Evolutionary conservation across 2,888 invertebrate species (phyloP).

Genomic region (Tenthredo scrophulariae): DNA sequence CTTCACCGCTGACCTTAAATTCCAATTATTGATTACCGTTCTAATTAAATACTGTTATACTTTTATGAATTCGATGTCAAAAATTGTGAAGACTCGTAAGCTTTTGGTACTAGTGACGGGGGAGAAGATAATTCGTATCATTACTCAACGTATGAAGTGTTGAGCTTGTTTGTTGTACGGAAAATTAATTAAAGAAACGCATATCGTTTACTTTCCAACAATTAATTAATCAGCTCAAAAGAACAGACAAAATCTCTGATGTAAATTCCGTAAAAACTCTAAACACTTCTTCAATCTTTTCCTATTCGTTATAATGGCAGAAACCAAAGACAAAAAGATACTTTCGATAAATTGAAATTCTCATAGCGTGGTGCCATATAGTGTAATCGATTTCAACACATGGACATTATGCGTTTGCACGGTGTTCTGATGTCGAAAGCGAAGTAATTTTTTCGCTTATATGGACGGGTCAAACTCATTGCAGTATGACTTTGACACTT

Average conservation of each 20-base stretch:
- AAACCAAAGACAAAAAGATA: not conserved
- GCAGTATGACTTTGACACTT: not conserved
- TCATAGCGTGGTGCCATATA: not conserved
- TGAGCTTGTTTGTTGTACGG: not conserved
- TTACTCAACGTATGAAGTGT: not conserved
- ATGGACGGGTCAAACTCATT: not conserved
- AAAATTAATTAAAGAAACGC: not conserved
- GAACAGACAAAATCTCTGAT: not conserved
- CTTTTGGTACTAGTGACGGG: too few species aligned
- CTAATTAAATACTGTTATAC: not conserved
- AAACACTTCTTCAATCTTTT: not conserved
- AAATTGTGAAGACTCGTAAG: not conserved
- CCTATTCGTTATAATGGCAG: not conserved
- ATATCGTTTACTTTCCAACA: not conserved
- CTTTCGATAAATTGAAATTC: not conserved
- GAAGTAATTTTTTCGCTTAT: not conserved
- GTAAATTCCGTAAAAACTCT: not conserved
- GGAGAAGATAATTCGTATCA: not conserved
- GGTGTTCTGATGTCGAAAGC: not conserved
- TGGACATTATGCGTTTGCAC: constrained; percentile 17
- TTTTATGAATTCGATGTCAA: not conserved
- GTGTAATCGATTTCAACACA: constrained; percentile 11
- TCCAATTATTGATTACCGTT: not conserved
- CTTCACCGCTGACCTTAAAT: not conserved
- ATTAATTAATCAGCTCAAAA: not conserved